A percentile compares a stretch with the other conserved stretches of the same genome.
These are phyloP conservation scores for Ricordea florida DNA, from an alignment of 92 coral and sea anemone species.

Conservation along the genomic window DNA sequence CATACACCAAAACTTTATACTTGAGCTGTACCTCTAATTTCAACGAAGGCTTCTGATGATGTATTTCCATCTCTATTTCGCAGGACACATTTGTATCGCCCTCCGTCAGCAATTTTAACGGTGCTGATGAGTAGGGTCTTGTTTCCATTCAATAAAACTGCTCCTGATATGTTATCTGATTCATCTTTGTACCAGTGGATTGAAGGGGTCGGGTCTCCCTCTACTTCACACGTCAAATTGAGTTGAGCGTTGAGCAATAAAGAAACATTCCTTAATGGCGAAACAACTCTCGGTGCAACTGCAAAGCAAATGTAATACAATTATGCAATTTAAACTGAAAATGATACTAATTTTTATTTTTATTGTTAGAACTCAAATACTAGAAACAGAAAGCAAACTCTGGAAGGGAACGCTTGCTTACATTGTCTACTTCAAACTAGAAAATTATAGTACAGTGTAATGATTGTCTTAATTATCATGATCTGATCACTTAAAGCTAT, in stretches of 20 bases:
- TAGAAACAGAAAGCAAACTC: too few species aligned
- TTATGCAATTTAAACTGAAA: background rate
- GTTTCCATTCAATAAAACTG: background rate
- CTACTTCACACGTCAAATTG: conserved; percentile 46
- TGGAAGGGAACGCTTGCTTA: too few species aligned
- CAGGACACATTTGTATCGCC: conserved; percentile 44
- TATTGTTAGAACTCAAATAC: too few species aligned
- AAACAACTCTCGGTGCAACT: conserved; percentile 46
- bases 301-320: too few species aligned
- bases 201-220: conserved; percentile 56
- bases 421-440: too few species aligned
- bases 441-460: background rate
- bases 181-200: conserved; percentile 46
- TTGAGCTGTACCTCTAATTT: conserved; percentile 62
- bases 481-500: background rate
- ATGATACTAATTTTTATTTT: too few species aligned
- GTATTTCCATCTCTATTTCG: conserved; percentile 47
- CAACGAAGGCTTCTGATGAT: background rate
- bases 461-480: background rate
- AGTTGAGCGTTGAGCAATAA: background rate
- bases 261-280: background rate
- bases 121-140: conserved; percentile 14
- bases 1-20: too few species aligned
- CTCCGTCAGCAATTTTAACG: conserved; percentile 38
- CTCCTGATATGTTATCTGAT: background rate